Evolutionary conservation across 2,113 vertebrate species (phyloP).

Genomic region (Shinisaurus crocodilurus): DNA sequence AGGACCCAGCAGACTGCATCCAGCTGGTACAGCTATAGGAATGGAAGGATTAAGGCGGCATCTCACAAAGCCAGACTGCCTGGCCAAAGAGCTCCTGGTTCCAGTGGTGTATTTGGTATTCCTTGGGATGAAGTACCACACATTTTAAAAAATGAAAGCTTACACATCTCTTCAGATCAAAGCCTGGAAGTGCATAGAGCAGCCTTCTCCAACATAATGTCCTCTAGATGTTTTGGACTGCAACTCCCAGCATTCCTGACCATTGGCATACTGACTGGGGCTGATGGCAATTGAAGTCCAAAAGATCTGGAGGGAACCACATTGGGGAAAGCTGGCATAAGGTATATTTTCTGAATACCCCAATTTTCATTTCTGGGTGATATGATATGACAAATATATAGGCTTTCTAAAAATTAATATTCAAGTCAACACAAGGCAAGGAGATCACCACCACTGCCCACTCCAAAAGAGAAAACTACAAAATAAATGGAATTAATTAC

Average conservation of each 20-base stretch:
- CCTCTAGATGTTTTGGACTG: background rate
- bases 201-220: background rate
- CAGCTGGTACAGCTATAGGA: background rate
- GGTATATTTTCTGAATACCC: background rate
- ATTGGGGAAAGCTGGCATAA: background rate
- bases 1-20: background rate
- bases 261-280: too few relatives aligned
- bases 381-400: fast-evolving
- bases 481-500: background rate
- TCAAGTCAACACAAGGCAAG: background rate
- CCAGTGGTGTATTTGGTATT: background rate
- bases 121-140: background rate
- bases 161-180: background rate
- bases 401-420: background rate
- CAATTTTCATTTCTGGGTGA: background rate
- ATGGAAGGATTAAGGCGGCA: background rate
- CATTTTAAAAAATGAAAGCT: background rate
- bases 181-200: background rate
- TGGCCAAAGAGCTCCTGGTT: too few relatives aligned
- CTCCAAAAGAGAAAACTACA: constrained; percentile 11
- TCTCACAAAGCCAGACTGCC: background rate
- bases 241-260: too few relatives aligned
- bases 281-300: too few relatives aligned
- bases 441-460: background rate
- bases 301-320: too few relatives aligned